Percentiles rank a stretch among this genome's conserved stretches.
Conservation (phyloP, 2,888 invertebrate species). For the Helobdella robusta region DNA sequence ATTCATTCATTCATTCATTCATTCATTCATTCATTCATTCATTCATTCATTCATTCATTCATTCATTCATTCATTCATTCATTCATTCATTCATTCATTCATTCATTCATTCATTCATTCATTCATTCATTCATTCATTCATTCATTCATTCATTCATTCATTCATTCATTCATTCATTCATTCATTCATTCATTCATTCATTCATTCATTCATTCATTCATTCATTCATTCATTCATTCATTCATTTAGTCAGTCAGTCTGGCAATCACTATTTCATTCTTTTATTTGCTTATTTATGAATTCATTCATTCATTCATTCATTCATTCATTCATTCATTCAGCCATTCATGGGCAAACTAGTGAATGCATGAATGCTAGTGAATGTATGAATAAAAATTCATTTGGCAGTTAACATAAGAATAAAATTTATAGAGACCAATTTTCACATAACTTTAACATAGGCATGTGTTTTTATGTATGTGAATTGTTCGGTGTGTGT, state of each 20-base stretch:
- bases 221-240: slow-evolving; percentile 2
- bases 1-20: slow-evolving; percentile 2
- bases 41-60: slow-evolving; percentile 2
- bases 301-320: neutral
- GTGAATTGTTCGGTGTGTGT: too few species aligned
- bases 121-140: slow-evolving; percentile 2
- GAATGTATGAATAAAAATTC: too few species aligned
- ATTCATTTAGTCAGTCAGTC: neutral
- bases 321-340: slow-evolving; percentile 4
- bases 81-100: slow-evolving; percentile 2
- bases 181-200: slow-evolving; percentile 2
- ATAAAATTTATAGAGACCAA: too few species aligned
- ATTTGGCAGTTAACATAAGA: too few species aligned
- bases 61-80: slow-evolving; percentile 2
- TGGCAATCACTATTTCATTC: neutral
- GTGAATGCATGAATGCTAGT: neutral
- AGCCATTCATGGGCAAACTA: neutral
- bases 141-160: slow-evolving; percentile 2
- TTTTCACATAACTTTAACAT: too few species aligned
- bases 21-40: slow-evolving; percentile 2
- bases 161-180: slow-evolving; percentile 2
- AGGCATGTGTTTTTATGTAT: too few species aligned
- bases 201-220: slow-evolving; percentile 2
- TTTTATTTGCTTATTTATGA: neutral
- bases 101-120: slow-evolving; percentile 2